These are phyloP conservation scores for Pseudoips prasinana DNA, from an alignment of 2,888 invertebrate species.

Conservation along the genomic window DNA sequence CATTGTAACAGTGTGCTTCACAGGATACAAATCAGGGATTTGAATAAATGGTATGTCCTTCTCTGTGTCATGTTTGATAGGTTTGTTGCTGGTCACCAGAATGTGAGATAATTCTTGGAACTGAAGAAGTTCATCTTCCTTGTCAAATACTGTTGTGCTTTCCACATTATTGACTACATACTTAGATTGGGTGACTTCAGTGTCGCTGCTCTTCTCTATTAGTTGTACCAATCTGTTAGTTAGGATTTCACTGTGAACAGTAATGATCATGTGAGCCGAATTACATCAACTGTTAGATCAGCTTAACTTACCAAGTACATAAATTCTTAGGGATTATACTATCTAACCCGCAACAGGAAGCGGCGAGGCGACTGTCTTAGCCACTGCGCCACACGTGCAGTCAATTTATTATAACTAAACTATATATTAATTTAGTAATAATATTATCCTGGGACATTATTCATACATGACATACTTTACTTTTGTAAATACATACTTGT, in stretches of 20 bases:
- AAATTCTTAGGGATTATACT: no score
- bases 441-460: no score
- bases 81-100: slow-evolving; percentile 84
- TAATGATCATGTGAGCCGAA: no score
- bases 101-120: slow-evolving; percentile 85
- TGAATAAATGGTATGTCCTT: slow-evolving; percentile 74
- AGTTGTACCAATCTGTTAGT: slow-evolving; percentile 85
- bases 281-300: no score
- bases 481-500: no score
- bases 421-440: no score
- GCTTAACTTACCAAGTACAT: no score
- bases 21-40: slow-evolving; percentile 88
- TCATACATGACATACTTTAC: no score
- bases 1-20: slow-evolving; percentile 87
- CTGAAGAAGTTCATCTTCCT: slow-evolving; percentile 83
- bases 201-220: slow-evolving; percentile 84
- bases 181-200: slow-evolving; percentile 77
- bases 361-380: no score
- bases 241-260: slow-evolving; percentile 85
- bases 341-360: no score
- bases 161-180: slow-evolving; percentile 82
- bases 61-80: slow-evolving; percentile 79
- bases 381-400: no score
- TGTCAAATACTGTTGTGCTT: slow-evolving; percentile 81
- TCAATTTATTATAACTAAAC: no score